Conservation (phyloP, 2,888 invertebrate species). For the Nomada fucata region DNA sequence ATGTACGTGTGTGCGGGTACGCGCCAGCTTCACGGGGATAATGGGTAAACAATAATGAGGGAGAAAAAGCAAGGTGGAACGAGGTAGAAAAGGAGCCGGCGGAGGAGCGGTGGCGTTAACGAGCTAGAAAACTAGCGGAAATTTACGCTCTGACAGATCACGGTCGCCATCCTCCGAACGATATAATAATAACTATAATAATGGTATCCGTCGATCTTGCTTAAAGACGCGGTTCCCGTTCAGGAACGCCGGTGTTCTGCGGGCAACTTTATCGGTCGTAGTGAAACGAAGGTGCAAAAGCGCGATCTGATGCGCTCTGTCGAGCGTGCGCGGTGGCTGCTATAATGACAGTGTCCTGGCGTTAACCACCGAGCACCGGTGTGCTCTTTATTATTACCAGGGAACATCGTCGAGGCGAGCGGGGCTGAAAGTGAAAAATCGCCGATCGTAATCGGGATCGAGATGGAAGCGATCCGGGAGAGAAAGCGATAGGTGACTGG, state of each 20-base stretch:
- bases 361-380: slow-evolving; percentile 17
- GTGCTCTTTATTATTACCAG: slow-evolving; percentile 54
- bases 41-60: slow-evolving; percentile 67
- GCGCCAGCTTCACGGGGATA: slow-evolving; percentile 56
- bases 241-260: neutral
- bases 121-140: slow-evolving; percentile 73
- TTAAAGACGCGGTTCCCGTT: slow-evolving; percentile 39
- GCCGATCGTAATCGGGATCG: slow-evolving; percentile 37
- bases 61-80: slow-evolving; percentile 59
- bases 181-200: slow-evolving; percentile 69
- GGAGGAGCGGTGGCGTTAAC: slow-evolving; percentile 66
- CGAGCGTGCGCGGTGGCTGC: slow-evolving; percentile 44
- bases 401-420: slow-evolving; percentile 47
- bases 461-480: neutral
- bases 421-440: slow-evolving; percentile 57
- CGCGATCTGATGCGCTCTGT: slow-evolving; percentile 35
- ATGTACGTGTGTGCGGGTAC: neutral
- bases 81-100: slow-evolving; percentile 49
- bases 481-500: neutral
- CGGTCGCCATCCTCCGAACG: slow-evolving; percentile 63
- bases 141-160: slow-evolving; percentile 70
- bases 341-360: slow-evolving; percentile 52
- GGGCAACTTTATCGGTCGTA: neutral
- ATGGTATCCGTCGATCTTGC: slow-evolving; percentile 63
- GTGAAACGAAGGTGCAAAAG: slow-evolving; percentile 33